phyloP scores from a whole-genome alignment of 2,888 invertebrate species.

The Anaspis maculata region DNA sequence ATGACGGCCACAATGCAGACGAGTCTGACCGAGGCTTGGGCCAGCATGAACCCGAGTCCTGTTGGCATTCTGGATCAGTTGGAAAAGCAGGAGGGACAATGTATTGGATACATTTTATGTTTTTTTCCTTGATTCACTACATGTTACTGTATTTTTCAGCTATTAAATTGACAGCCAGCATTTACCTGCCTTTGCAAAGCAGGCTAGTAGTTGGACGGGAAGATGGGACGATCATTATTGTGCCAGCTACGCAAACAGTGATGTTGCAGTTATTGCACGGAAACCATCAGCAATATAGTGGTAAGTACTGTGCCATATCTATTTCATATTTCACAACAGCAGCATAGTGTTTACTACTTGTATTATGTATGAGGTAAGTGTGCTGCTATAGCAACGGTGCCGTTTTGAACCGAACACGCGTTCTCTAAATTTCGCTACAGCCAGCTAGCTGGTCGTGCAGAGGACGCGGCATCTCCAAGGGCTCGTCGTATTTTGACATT shows the following conservation, averaged over 20 bases:
- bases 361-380: too few species aligned
- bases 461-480: too few species aligned
- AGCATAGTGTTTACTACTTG: too few species aligned
- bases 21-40: conserved; percentile 82
- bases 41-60: conserved; percentile 76
- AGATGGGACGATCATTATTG: conserved; percentile 92
- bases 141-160: conserved; percentile 31
- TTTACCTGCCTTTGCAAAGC: conserved; percentile 89
- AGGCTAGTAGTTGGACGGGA: conserved; percentile 89
- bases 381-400: too few species aligned
- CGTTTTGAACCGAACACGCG: too few species aligned
- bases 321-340: too few species aligned
- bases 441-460: too few species aligned
- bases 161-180: conserved; percentile 83
- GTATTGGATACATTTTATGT: too few species aligned
- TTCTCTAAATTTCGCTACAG: too few species aligned
- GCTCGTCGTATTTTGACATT: too few species aligned
- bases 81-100: conserved; percentile 61
- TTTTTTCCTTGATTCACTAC: conserved; percentile 3
- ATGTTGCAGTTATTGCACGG: conserved; percentile 87
- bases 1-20: conserved; percentile 72
- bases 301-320: too few species aligned
- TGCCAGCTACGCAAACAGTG: conserved; percentile 92
- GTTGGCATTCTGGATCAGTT: conserved; percentile 88
- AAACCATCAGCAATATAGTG: conserved; percentile 71